A percentile compares a stretch with the other conserved stretches of the same genome.
Evolutionary conservation across 2,888 invertebrate genomes (phyloP).

Genomic region (Pharmacophagus antenor): DNA sequence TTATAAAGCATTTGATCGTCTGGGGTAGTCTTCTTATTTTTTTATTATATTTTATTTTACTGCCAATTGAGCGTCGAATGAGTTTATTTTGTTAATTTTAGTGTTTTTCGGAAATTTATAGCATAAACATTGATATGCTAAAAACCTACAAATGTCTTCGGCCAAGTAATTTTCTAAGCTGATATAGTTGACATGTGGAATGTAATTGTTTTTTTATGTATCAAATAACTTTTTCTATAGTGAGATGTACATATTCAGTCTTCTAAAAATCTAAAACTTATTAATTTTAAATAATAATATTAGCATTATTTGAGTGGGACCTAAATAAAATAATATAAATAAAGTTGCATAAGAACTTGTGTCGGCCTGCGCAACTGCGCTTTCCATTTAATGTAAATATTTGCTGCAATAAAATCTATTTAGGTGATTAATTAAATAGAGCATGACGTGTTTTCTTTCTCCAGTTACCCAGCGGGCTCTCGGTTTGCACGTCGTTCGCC

Average conservation of each 20-base stretch:
- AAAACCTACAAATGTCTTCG: no score
- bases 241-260: no score
- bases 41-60: no score
- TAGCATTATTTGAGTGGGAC: neutral
- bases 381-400: conserved; percentile 64
- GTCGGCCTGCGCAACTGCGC: conserved; percentile 46
- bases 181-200: no score
- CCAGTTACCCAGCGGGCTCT: conserved; percentile 33
- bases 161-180: no score
- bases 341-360: conserved; percentile 41
- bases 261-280: no score
- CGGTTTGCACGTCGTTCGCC: conserved; percentile 11
- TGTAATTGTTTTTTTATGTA: no score
- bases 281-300: no score
- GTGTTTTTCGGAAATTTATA: conserved; percentile 57
- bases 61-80: neutral
- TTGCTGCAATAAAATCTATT: conserved; percentile 70
- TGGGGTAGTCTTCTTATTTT: neutral
- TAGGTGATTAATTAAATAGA: conserved; percentile 64
- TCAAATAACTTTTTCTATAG: no score
- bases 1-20: neutral
- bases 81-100: conserved; percentile 38
- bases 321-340: conserved; percentile 5
- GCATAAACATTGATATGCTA: conserved; percentile 66
- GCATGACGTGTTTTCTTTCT: conserved; percentile 51